phyloP scores from a whole-genome alignment of 2,113 vertebrate species.

The Ptilonorhynchus violaceus region DNA sequence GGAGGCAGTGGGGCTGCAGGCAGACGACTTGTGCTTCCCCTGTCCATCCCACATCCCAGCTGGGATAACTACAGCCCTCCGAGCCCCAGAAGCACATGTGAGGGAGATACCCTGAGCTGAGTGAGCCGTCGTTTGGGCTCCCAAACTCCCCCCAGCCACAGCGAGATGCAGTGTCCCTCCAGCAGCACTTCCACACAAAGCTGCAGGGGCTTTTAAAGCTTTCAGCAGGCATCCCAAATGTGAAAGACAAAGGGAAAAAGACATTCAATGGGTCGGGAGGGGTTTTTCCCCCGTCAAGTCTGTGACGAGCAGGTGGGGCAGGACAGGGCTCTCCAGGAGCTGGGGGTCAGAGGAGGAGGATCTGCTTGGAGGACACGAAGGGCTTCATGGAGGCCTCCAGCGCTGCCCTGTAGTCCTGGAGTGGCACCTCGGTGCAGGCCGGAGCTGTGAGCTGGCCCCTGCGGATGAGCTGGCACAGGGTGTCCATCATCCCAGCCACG shows the following conservation, averaged over 20 bases:
- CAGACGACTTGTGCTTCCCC: background rate
- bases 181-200: background rate
- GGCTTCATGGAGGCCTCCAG: conserved; percentile 82
- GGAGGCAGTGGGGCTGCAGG: background rate
- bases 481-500: conserved; percentile 78
- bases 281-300: rapidly evolving
- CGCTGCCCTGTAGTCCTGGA: conserved; percentile 80
- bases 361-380: conserved; percentile 86
- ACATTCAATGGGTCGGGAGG: background rate
- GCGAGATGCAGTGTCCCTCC: background rate
- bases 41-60: background rate
- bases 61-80: background rate
- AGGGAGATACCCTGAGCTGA: background rate
- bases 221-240: background rate
- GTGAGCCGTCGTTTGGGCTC: rapidly evolving
- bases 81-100: rapidly evolving
- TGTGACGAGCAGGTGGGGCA: background rate
- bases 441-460: conserved; percentile 81
- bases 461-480: conserved; percentile 80
- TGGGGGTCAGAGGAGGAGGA: conserved; percentile 82
- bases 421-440: conserved; percentile 71
- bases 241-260: background rate
- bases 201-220: background rate
- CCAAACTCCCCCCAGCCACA: background rate
- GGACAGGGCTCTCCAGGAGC: background rate